Percentiles rank a stretch among this genome's conserved stretches.
Evolutionary conservation across 2,888 invertebrate genomes (phyloP).

Genomic region (Corbicula japonica): DNA sequence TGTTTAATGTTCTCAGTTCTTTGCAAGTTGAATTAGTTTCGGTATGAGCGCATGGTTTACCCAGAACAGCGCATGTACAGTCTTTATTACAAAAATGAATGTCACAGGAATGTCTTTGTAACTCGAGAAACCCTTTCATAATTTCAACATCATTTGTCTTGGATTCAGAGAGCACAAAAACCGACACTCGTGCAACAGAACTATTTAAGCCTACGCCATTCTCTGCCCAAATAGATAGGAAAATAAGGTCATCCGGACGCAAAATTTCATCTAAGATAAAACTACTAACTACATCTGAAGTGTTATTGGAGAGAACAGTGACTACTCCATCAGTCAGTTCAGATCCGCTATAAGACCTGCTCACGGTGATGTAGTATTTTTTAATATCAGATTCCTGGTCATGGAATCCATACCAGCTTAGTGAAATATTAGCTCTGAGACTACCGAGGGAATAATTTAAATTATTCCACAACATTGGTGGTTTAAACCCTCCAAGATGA

Average conservation of each 20-base stretch:
- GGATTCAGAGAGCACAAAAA: conserved; percentile 19
- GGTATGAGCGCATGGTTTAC: conserved; percentile 51
- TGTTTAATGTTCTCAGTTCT: background rate
- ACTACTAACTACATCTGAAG: background rate
- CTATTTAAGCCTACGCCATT: conserved; percentile 62
- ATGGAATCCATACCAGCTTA: conserved; percentile 70
- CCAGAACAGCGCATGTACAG: conserved; percentile 70
- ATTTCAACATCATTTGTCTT: background rate
- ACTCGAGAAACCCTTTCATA: conserved; percentile 42
- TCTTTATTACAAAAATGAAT: conserved; percentile 64
- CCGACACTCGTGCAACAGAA: conserved; percentile 53
- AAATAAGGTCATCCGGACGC: conserved; percentile 39
- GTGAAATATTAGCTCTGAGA: conserved; percentile 13
- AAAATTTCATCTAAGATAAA: conserved; percentile 11
- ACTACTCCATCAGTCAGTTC: conserved; percentile 56
- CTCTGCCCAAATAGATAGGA: conserved; percentile 64
- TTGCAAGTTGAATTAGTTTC: conserved; percentile 23
- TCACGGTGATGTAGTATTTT: conserved; percentile 50
- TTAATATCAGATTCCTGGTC: conserved; percentile 67
- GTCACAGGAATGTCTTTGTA: conserved; percentile 67
- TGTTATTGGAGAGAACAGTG: background rate
- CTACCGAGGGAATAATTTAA: background rate
- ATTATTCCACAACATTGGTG: conserved; percentile 56
- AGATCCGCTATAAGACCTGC: conserved; percentile 52
- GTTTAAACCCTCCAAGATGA: conserved; percentile 68